Conservation (phyloP, 2,797 vertebrate species). For the Labeo calbasu region DNA sequence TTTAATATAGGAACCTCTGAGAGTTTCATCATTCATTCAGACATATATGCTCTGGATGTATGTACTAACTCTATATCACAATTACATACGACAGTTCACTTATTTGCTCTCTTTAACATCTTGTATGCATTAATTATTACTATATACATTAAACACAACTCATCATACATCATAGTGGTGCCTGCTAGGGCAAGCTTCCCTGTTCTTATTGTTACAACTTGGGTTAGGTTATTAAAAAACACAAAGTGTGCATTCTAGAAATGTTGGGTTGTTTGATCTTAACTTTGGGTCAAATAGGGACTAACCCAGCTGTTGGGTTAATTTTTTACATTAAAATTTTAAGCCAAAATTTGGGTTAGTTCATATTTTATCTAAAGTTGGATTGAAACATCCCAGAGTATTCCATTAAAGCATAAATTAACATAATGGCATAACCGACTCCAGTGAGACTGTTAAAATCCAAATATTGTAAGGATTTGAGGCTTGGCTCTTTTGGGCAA, state of each 20-base stretch:
- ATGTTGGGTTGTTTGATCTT: too few relatives aligned
- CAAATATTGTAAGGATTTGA: not conserved
- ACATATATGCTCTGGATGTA: not conserved
- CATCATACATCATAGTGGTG: not conserved
- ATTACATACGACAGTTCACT: constrained; percentile 1
- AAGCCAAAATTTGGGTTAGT: too few relatives aligned
- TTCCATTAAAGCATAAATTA: not conserved
- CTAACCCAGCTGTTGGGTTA: too few relatives aligned
- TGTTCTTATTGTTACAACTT: not conserved
- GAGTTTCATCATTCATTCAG: not conserved
- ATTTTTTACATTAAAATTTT: too few relatives aligned
- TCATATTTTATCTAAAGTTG: too few relatives aligned
- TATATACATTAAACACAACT: not conserved
- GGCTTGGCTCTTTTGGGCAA: not conserved
- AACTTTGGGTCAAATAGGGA: too few relatives aligned
- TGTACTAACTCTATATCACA: constrained; percentile 19
- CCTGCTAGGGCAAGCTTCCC: not conserved
- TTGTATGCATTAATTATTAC: constrained; percentile 12
- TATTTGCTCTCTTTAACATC: not conserved
- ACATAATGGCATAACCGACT: not conserved
- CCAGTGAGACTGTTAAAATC: not conserved
- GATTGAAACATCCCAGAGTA: not conserved
- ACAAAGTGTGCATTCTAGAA: too few relatives aligned
- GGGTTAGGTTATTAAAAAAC: not conserved
- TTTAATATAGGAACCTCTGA: not conserved